Base-by-base conservation (phyloP, 2,113 vertebrate genomes). In the Rallus limicola region DNA sequence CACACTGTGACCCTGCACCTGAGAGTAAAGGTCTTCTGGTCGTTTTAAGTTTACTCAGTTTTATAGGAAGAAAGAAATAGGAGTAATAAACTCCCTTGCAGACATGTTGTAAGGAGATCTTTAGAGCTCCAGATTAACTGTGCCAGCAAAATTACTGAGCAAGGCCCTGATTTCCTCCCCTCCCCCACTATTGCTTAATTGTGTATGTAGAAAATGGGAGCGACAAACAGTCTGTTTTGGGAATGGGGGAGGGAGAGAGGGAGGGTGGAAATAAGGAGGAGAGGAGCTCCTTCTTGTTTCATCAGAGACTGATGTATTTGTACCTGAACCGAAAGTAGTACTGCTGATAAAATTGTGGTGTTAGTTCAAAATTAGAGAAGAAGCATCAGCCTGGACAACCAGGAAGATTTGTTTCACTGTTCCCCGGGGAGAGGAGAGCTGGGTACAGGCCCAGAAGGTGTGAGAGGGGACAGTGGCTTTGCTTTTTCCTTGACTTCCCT, bases 41-140 rank as follows among this genome's bases (percentile, higher is more conserved):
- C 9, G 2, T 60, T 84, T 67, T 20, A 55, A 83, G 64, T 86
- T 90, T 63, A 46, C 76, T 68, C 38, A 34, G 46, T 92, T 91
- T 78, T 91, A 78, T 42, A 81, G 92, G 71, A 50, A 68, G 86
- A 80, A 93, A 67, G 46, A 50, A 86, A 92, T 50, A n/a, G 64
- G 31, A 52, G 59, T 18, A 86, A 92, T 82, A 86, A 95, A 94
- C 23, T 33, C 48, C 24, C 25, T 65, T 75, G 40, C 38, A 50
- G 36, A 11, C 0, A 1, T 69, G 26, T 62, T 88, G 52, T 23
- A 68, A 88, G 38, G 69, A 74, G 67, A n/a, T 85, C 36, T 85
- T 83, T 78, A 86, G 88, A 86, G 40, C 19, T 74, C 19, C 82
- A 55, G 60, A 58, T 62, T 60, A 59, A 65, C 40, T 34, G n/a